Conservation (phyloP, 1,140 invertebrate genomes). For the Drosophila pseudoananassae region DNA sequence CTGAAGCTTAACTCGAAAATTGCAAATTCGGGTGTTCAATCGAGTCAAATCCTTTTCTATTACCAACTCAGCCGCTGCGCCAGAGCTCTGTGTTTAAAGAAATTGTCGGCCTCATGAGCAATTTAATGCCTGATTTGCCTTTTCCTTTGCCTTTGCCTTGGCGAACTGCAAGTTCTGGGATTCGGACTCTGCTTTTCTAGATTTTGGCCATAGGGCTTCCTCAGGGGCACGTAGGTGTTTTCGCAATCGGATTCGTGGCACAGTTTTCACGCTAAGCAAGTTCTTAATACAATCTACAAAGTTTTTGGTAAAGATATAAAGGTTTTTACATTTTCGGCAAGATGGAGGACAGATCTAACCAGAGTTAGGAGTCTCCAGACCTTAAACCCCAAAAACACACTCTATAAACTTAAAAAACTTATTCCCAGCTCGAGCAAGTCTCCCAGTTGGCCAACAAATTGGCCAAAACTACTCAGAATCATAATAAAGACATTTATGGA, state of each 20-base stretch:
- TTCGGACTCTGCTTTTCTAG: slow-evolving; percentile 5
- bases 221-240: slow-evolving; percentile 24
- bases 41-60: slow-evolving; percentile 74
- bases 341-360: no score
- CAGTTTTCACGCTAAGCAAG: slow-evolving; percentile 44
- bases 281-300: neutral
- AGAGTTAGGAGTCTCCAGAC: no score
- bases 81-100: slow-evolving; percentile 69
- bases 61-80: slow-evolving; percentile 52
- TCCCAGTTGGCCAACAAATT: slow-evolving; percentile 51
- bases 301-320: no score
- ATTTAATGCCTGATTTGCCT: slow-evolving; percentile 63
- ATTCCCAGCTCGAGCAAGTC: no score
- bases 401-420: no score
- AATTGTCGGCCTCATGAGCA: slow-evolving; percentile 73
- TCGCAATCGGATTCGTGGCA: slow-evolving; percentile 46
- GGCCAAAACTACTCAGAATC: slow-evolving; percentile 56
- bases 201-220: neutral
- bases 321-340: no score
- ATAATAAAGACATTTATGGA: slow-evolving; percentile 78
- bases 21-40: slow-evolving; percentile 81
- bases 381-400: no score
- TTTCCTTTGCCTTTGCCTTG: slow-evolving; percentile 22
- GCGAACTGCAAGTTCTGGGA: neutral
- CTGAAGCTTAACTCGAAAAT: slow-evolving; percentile 78